Evolutionary conservation across 1,140 invertebrate species (phyloP).

Genomic region (Campoletis sonorensis): DNA sequence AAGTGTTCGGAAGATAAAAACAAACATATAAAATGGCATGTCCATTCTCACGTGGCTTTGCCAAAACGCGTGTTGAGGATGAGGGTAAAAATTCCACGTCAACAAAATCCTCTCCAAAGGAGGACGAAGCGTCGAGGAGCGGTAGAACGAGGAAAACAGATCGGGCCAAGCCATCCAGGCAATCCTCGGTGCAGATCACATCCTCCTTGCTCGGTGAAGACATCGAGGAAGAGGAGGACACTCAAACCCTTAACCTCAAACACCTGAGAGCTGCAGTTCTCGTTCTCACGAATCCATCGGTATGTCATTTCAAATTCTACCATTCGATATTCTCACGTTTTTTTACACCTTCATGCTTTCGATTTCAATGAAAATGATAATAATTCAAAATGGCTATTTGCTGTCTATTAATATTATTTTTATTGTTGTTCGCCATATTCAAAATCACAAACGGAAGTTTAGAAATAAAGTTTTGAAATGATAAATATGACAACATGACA

Average conservation of each 20-base stretch:
- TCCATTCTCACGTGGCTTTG: slow-evolving; percentile 68
- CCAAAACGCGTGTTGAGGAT: slow-evolving; percentile 60
- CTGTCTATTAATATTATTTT: too few species aligned
- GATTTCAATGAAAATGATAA: not conserved
- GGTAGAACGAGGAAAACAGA: slow-evolving; percentile 54
- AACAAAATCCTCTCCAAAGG: slow-evolving; percentile 50
- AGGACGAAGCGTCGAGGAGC: slow-evolving; percentile 44
- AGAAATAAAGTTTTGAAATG: too few species aligned
- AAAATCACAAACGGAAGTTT: too few species aligned
- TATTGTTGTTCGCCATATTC: too few species aligned
- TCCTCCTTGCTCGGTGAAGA: slow-evolving; percentile 72
- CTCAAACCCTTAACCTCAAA: slow-evolving; percentile 79
- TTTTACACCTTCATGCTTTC: not conserved
- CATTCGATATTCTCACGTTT: not conserved
- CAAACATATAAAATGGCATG: slow-evolving; percentile 67
- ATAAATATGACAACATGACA: too few species aligned
- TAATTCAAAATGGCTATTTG: too few species aligned
- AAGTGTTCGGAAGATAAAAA: not conserved
- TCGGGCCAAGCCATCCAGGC: slow-evolving; percentile 68
- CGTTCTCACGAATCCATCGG: slow-evolving; percentile 78
- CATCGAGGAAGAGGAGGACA: slow-evolving; percentile 75
- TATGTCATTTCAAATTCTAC: slow-evolving; percentile 61
- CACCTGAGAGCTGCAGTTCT: slow-evolving; percentile 78
- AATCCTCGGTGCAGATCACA: slow-evolving; percentile 76
- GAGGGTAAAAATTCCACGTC: slow-evolving; percentile 38